Evolutionary conservation across 2,113 vertebrate species (phyloP).

Genomic region (Spheniscus mendiculus): DNA sequence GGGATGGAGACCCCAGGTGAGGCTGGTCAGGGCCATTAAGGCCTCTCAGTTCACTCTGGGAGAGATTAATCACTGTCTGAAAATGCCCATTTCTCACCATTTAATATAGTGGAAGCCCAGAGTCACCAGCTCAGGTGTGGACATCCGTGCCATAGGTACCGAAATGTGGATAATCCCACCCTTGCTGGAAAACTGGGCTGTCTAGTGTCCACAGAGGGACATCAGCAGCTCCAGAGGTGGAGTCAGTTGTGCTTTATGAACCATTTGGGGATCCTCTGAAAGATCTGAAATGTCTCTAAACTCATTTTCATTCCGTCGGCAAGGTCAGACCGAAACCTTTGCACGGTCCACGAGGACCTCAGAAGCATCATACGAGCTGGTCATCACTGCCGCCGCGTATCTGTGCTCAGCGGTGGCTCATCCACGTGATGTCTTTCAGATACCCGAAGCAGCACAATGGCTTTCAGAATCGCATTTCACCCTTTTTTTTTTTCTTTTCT

Average conservation of each 20-base stretch:
- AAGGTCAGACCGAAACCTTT: background rate
- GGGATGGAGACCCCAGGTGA: background rate
- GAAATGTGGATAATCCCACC: background rate
- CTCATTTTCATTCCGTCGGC: background rate
- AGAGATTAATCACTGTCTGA: background rate
- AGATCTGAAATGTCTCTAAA: background rate
- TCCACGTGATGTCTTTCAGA: fast-evolving
- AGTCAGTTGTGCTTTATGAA: background rate
- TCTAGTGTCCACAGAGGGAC: background rate
- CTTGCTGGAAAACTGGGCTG: background rate
- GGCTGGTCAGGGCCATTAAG: background rate
- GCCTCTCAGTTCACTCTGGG: background rate
- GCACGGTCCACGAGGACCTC: background rate
- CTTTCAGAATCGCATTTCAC: background rate
- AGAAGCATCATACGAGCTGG: too few species aligned
- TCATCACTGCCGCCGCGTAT: too few species aligned
- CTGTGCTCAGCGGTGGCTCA: background rate
- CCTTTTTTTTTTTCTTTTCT: too few species aligned
- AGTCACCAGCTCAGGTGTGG: background rate
- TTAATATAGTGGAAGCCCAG: background rate
- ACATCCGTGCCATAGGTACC: too few species aligned
- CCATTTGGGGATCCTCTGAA: background rate
- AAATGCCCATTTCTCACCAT: background rate
- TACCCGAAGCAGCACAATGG: background rate
- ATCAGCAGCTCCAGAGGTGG: background rate